A percentile compares a stretch with the other conserved stretches of the same genome.
phyloP scores from a whole-genome alignment of 2,113 vertebrate species.

The Pantherophis guttatus region DNA sequence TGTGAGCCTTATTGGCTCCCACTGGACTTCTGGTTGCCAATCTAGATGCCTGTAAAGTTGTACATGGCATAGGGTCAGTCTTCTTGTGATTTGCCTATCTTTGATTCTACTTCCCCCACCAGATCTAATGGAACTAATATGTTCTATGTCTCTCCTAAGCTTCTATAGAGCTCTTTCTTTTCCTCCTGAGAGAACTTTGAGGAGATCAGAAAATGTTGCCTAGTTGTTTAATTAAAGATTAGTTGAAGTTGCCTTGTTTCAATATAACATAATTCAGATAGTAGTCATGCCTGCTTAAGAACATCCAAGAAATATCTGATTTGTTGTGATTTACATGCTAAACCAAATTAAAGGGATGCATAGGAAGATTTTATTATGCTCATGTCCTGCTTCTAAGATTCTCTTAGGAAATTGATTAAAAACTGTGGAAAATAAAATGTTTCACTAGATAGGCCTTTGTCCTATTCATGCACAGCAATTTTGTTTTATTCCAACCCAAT shows the following conservation, averaged over 20 bases:
- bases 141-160: not conserved
- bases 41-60: not conserved
- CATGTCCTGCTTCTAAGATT: not conserved
- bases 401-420: not conserved
- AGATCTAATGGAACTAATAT: not conserved
- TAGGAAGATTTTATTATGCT: not conserved
- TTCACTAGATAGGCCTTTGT: not conserved
- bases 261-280: not conserved
- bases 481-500: not conserved
- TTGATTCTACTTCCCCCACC: not conserved
- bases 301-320: not conserved
- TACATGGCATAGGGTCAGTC: not conserved
- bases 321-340: no score
- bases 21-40: not conserved
- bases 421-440: not conserved
- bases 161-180: not conserved
- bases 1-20: not conserved
- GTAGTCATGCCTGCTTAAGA: not conserved
- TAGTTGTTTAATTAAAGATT: not conserved
- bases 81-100: not conserved
- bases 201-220: not conserved
- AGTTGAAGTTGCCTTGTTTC: not conserved
- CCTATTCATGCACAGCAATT: not conserved
- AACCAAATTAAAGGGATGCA: not conserved
- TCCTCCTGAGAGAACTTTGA: not conserved